Conservation (phyloP, 2,113 vertebrate genomes). For the Carollia perspicillata region DNA sequence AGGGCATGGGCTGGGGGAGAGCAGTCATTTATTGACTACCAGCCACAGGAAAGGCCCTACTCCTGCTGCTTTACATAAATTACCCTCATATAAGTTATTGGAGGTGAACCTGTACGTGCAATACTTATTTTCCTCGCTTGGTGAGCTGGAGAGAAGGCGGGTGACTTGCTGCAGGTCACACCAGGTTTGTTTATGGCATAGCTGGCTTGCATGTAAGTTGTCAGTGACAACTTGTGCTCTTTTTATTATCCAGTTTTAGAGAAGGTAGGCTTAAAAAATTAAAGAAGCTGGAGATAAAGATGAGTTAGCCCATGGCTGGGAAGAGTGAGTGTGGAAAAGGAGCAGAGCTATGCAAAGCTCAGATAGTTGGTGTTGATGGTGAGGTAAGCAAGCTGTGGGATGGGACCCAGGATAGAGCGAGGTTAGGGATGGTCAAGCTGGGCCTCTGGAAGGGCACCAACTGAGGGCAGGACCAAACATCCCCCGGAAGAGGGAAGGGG, state of each 20-base stretch:
- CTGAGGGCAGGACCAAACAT: neutral
- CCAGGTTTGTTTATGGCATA: neutral
- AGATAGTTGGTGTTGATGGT: neutral
- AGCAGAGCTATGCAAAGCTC: neutral
- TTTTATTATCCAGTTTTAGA: neutral
- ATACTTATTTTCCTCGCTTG: neutral
- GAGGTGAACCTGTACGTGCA: neutral
- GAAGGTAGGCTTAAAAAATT: neutral
- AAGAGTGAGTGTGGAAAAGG: neutral
- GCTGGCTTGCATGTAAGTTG: neutral
- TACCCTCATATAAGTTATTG: neutral
- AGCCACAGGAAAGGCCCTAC: neutral
- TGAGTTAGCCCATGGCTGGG: too few relatives aligned
- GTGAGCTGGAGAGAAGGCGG: neutral
- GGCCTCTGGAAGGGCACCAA: neutral
- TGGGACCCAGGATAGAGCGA: fast-evolving
- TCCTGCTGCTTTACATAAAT: neutral
- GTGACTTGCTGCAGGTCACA: neutral
- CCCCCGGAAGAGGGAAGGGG: neutral
- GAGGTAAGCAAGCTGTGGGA: neutral
- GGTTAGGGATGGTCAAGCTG: neutral
- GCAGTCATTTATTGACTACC: neutral
- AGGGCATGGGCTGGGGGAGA: neutral
- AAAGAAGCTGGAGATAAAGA: neutral
- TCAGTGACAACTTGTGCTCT: fast-evolving